A percentile compares a stretch with the other conserved stretches of the same genome.
Evolutionary conservation across 2,888 invertebrate species (phyloP).

Genomic region (Coelinius sp.): DNA sequence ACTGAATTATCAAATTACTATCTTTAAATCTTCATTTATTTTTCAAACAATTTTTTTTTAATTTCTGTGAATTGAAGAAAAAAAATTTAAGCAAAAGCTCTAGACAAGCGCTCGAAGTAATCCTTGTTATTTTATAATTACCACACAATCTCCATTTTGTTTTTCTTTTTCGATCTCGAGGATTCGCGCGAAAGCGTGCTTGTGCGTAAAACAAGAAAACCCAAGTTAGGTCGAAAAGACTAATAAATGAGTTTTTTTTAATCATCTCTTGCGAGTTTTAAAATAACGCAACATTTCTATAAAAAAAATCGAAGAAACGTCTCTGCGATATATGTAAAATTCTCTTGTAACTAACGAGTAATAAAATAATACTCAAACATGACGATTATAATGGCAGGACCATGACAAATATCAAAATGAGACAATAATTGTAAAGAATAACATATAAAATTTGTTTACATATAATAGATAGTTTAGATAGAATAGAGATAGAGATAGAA

Average conservation of each 20-base stretch:
- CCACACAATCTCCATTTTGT: conserved; percentile 54
- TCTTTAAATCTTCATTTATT: conserved; percentile 32
- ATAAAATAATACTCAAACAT: conserved; percentile 36
- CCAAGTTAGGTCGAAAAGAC: conserved; percentile 54
- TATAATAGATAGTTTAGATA: conserved; percentile 40
- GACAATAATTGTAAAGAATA: conserved; percentile 37
- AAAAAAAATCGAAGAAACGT: neutral
- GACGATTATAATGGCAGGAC: conserved; percentile 8
- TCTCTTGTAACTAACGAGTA: conserved; percentile 40
- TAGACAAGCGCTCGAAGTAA: conserved; percentile 53
- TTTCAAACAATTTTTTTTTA: conserved; percentile 35
- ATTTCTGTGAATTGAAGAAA: conserved; percentile 49
- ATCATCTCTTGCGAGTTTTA: neutral
- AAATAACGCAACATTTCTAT: neutral
- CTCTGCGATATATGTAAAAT: conserved; percentile 30
- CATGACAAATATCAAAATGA: conserved; percentile 15
- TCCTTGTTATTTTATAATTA: conserved; percentile 54
- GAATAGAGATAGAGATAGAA: conserved; percentile 39
- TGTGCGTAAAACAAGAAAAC: conserved; percentile 55
- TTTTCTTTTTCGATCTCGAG: conserved; percentile 55
- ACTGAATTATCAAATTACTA: neutral
- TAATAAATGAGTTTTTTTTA: conserved; percentile 40
- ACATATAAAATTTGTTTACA: conserved; percentile 46
- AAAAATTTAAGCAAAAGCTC: conserved; percentile 53
- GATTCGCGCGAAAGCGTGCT: conserved; percentile 55